These are phyloP conservation scores for Pocillopora grandis DNA, from an alignment of 92 coral and sea anemone species.

Conservation along the genomic window DNA sequence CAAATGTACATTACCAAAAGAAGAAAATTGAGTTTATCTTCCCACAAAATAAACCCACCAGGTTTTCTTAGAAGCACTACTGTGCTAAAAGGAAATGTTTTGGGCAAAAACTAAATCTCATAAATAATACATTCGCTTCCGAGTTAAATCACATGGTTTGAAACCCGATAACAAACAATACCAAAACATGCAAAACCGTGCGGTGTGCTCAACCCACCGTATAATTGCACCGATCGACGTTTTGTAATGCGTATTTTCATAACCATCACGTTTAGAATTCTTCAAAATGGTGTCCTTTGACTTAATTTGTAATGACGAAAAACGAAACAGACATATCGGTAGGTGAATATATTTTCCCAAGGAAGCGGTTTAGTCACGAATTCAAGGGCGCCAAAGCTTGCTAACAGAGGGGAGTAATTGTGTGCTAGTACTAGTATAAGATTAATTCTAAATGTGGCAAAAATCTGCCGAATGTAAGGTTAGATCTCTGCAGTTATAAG, in stretches of 20 bases:
- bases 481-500: not conserved
- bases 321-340: not conserved
- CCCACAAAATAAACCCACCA: not conserved
- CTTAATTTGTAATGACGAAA: not conserved
- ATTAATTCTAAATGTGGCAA: constrained; percentile 1
- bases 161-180: constrained; percentile 74
- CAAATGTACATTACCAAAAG: constrained; percentile 8
- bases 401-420: constrained; percentile 23
- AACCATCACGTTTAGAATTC: not conserved
- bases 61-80: not conserved
- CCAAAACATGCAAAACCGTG: constrained; percentile 46
- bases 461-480: not conserved
- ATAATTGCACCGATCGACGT: constrained; percentile 8
- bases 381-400: constrained; percentile 23
- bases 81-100: not conserved
- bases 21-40: not conserved
- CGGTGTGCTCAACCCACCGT: constrained; percentile 25
- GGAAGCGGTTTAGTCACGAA: constrained; percentile 16
- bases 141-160: constrained; percentile 77
- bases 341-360: not conserved
- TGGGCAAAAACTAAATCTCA: constrained; percentile 32
- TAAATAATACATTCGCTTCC: constrained; percentile 59
- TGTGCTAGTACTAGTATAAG: not conserved
- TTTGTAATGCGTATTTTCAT: not conserved
- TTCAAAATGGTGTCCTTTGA: not conserved